These are phyloP conservation scores for Sphaerophoria rueppellii DNA, from an alignment of 2,888 invertebrate genomes.

Conservation along the genomic window DNA sequence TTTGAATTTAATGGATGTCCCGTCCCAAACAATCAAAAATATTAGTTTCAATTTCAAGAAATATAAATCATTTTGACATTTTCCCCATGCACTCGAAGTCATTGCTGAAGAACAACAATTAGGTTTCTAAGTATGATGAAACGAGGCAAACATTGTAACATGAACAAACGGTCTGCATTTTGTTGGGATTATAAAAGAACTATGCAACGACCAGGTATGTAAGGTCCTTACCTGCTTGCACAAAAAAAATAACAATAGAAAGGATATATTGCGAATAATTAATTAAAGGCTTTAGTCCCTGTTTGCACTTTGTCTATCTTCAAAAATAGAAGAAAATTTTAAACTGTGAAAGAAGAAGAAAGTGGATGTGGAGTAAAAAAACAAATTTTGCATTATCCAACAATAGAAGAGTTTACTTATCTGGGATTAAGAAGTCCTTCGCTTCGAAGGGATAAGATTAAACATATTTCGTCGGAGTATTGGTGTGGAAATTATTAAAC, in stretches of 20 bases:
- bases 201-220: conserved; percentile 18
- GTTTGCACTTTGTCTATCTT: conserved; percentile 24
- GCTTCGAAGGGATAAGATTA: no score
- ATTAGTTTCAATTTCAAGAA: neutral
- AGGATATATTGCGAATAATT: conserved; percentile 34
- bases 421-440: conserved; percentile 22
- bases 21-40: no score
- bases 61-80: neutral
- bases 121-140: conserved; percentile 5
- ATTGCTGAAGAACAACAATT: neutral
- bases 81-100: neutral
- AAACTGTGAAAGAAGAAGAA: neutral
- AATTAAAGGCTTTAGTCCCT: conserved; percentile 42
- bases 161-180: conserved; percentile 18
- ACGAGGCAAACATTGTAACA: neutral
- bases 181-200: conserved; percentile 5
- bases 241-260: conserved; percentile 5
- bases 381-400: conserved; percentile 27
- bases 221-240: neutral
- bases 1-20: no score
- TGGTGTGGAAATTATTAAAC: no score
- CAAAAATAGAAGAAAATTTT: neutral
- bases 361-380: neutral
- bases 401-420: conserved; percentile 21
- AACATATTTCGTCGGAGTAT: no score